Conservation (phyloP, 2,888 invertebrate genomes). For the Dolomedes plantarius region DNA sequence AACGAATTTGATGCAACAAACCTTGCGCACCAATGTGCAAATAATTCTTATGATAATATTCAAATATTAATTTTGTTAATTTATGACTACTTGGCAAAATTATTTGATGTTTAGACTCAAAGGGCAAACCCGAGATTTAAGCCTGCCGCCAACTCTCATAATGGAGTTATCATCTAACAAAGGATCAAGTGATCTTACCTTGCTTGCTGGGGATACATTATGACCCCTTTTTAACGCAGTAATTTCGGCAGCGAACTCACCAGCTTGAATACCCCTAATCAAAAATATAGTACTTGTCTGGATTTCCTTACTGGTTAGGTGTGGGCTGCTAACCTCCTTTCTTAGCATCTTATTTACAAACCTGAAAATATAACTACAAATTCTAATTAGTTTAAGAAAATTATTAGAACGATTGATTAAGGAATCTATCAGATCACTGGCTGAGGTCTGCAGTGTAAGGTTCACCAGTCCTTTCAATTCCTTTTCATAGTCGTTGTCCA, state of each 20-base stretch:
- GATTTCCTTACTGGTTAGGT: too few species aligned
- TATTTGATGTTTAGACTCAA: not conserved
- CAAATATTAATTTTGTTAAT: not conserved
- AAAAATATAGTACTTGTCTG: too few species aligned
- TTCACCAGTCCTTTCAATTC: not conserved
- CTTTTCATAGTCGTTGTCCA: not conserved
- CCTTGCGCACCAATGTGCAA: constrained; percentile 4
- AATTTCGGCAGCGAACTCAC: too few species aligned
- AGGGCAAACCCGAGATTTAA: not conserved
- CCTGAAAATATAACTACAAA: not conserved
- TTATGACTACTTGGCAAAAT: constrained; percentile 1
- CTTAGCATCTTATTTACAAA: not conserved
- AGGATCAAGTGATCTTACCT: not conserved
- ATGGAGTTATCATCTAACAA: not conserved
- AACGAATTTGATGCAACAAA: not conserved
- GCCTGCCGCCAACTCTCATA: constrained; percentile 1
- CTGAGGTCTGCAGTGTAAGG: not conserved
- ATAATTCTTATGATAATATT: not conserved
- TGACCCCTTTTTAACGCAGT: not conserved
- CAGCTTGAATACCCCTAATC: too few species aligned
- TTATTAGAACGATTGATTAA: not conserved
- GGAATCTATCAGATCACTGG: not conserved
- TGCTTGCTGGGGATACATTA: constrained; percentile 6
- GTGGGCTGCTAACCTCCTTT: too few species aligned
- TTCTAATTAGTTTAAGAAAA: not conserved